These are phyloP conservation scores for Eupithecia exiguata DNA, from an alignment of 2,888 invertebrate genomes.

Conservation along the genomic window DNA sequence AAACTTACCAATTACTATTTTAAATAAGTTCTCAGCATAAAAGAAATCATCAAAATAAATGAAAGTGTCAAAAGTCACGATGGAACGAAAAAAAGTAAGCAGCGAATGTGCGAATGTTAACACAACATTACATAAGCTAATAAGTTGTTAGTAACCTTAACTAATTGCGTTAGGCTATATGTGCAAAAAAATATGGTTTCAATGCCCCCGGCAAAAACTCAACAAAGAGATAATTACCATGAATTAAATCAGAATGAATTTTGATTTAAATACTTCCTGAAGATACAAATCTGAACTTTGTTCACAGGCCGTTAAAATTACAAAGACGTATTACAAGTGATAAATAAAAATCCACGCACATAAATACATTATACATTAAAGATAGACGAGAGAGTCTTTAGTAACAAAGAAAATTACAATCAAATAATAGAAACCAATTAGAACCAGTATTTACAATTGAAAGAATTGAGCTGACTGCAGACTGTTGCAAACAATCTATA, in stretches of 20 bases:
- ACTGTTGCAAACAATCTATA: too few species aligned
- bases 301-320: not conserved
- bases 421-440: too few species aligned
- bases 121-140: slow-evolving; percentile 34
- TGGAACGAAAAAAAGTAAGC: slow-evolving; percentile 33
- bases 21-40: not conserved
- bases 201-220: slow-evolving; percentile 13
- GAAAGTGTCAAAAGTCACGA: slow-evolving; percentile 25
- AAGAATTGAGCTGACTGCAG: too few species aligned
- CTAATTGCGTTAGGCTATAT: slow-evolving; percentile 23
- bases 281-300: not conserved
- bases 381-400: too few species aligned
- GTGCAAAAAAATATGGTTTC: slow-evolving; percentile 13
- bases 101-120: slow-evolving; percentile 39
- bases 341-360: not conserved
- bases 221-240: not conserved
- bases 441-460: too few species aligned
- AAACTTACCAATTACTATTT: not conserved
- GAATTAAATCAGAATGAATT: not conserved
- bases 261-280: slow-evolving; percentile 1
- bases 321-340: not conserved
- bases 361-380: not conserved
- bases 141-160: slow-evolving; percentile 30
- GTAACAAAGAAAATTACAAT: too few species aligned
- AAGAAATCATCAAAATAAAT: not conserved